phyloP scores from a whole-genome alignment of 2,113 vertebrate genomes.

The Alosa alosa region DNA sequence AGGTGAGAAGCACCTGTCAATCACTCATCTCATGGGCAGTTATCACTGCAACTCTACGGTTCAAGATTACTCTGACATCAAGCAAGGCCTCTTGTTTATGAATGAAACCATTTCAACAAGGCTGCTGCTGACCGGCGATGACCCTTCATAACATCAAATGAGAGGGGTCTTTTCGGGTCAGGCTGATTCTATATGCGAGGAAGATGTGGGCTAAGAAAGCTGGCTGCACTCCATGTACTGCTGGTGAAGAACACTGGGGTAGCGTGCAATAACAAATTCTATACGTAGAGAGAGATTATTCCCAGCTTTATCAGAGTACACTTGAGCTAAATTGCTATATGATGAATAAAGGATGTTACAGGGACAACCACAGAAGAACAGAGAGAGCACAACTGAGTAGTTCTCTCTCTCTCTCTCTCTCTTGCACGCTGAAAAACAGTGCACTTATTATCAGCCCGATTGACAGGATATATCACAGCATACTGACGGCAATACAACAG shows the following conservation, averaged over 20 bases:
- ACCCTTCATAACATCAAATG: neutral
- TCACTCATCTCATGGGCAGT: neutral
- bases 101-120: neutral
- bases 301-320: neutral
- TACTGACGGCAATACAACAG: neutral
- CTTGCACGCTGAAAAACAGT: neutral
- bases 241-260: slow-evolving; percentile 2
- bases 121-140: neutral
- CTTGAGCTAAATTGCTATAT: neutral
- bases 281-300: neutral
- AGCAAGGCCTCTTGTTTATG: neutral
- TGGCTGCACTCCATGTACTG: slow-evolving; percentile 31
- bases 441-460: neutral
- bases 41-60: neutral
- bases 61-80: neutral
- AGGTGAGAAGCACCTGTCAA: neutral
- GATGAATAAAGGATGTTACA: neutral
- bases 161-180: neutral
- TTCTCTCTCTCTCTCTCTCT: too few species aligned
- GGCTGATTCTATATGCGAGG: neutral
- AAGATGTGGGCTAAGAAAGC: slow-evolving; percentile 14
- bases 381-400: neutral
- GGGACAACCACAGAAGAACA: neutral
- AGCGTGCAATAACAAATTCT: neutral
- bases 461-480: neutral